Evolutionary conservation across 1,140 invertebrate genomes (phyloP), one percentile per base, ranked within the genome.

Genomic region (Nebria ingens): DNA sequence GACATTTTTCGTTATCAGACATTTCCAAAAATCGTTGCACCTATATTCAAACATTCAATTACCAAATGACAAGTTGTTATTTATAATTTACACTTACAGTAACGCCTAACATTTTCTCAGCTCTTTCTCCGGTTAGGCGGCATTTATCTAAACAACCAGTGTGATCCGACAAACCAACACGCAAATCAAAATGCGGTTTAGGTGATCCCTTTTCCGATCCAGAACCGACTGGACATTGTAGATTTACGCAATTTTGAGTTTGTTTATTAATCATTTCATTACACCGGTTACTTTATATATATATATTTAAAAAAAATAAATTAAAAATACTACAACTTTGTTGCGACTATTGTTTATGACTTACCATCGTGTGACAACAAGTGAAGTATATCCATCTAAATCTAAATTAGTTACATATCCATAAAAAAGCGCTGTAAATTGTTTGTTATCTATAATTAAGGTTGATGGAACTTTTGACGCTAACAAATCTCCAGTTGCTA

Each of bases 141-240:
- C 74, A 69, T n/a, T n/a, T n/a, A 52, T 75, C 74, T 13, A 81
- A 57, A 13, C 71, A 71, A 3, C 76, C 78, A 19, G 78, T 79
- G 34, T 79, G 77, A 68, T 81, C 79, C 2, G 68, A 66, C 2
- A 80, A 56, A 2, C 67, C 65, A 1, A 80, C 61, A 52, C 64
- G 66, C 2, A 80, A 69, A 62, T 79, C 76, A 54, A 76, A 79
- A 21, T 67, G 67, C 34, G 61, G 56, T 49, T 67, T 61, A 13
- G 62, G 25, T 29, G 62, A 56, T 11, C 49, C 50, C 4, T 54
- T 53, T 54, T 59, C 57, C 25, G 50, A 42, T 13, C 62, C 63
- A 25, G 59, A 57, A 22, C 55, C 58, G 9, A 63, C 56, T 1
- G 61, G 53, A 64, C 68, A 64, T 40, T 71, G 53, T 12, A 59